These are phyloP conservation scores for Pedicia rivosa DNA, from an alignment of 2,888 invertebrate species.

Conservation along the genomic window DNA sequence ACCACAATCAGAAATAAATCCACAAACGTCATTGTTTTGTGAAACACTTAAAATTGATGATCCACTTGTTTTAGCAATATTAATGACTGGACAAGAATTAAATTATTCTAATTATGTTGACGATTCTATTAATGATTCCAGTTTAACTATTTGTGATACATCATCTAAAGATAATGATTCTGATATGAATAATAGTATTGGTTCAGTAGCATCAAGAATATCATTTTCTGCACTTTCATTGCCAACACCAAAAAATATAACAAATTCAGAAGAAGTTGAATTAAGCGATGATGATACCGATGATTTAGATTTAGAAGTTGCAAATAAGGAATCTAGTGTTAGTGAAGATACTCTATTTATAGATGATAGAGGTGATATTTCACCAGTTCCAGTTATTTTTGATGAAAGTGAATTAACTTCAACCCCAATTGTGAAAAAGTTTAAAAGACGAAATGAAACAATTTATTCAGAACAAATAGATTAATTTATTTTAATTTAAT, in stretches of 20 bases:
- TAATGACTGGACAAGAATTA: slow-evolving; percentile 32
- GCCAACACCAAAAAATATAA: slow-evolving; percentile 16
- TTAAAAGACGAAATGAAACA: slow-evolving; percentile 27
- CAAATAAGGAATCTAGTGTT: too few species aligned
- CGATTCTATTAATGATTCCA: too few species aligned
- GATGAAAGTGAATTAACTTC: too few species aligned
- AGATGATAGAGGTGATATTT: too few species aligned
- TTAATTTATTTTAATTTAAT: too few species aligned
- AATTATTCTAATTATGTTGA: slow-evolving; percentile 18
- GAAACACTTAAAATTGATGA: slow-evolving; percentile 60
- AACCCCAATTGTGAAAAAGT: slow-evolving; percentile 20
- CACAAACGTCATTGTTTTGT: slow-evolving; percentile 53
- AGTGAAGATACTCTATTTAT: too few species aligned
- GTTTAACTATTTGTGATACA: too few species aligned
- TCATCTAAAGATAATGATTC: not conserved
- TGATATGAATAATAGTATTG: not conserved
- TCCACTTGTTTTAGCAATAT: slow-evolving; percentile 49
- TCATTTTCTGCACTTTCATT: slow-evolving; percentile 11
- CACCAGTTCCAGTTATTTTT: too few species aligned
- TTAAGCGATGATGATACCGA: not conserved
- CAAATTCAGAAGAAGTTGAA: slow-evolving; percentile 8
- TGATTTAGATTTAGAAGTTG: slow-evolving; percentile 3
- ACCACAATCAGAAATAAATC: slow-evolving; percentile 41
- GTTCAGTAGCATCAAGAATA: slow-evolving; percentile 6
- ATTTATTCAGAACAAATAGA: too few species aligned